Evolutionary conservation across 2,888 invertebrate genomes (phyloP), one percentile per base, ranked within the genome.

Genomic region (Apotomis betuletana): DNA sequence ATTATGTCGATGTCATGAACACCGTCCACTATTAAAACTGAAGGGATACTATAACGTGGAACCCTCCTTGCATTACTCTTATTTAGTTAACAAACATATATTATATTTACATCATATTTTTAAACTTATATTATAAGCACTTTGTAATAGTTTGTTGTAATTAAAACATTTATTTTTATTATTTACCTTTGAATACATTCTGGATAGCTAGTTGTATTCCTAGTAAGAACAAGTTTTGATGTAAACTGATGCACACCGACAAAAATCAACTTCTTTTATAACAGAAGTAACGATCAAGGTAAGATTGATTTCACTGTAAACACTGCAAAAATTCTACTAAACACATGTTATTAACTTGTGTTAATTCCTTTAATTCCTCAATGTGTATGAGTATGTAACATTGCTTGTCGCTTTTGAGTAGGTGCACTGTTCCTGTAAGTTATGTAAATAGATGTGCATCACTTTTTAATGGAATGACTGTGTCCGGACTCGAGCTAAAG

Each of bases 251-350:
- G 36, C 52, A 57, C 49, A 52, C 41, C 49, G 15, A 36, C 41
- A 12, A 10, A 44, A 44, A 41, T n/a, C 63, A 38, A 6, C 51
- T 38, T 52, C 64, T 64, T 70, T 59, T 70, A 70, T 64, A 67
- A 67, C 10, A 27, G 36, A 51, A 52, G 5, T 12, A 51, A 52
- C n/a, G 36, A 64, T 64, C 69, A 70, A 70, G 69, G 69, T 70
- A 64, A 70, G 52, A 64, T 59, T 51, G 69, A 70, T 70, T 70
- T 70, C 69, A 13, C 69, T 58, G 5, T 38, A 63, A 69, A 62
- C 49, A 65, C 15, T 57, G 49, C 54, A 49, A 51, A 69, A 49
- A 67, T 62, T 57, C 13, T 60, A 3, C 15, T 15, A 38, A 57
- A 12, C 13, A 61, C 62, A 71, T 51, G 27, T 27, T 27, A 27